Percentiles rank a stretch among this genome's conserved stretches.
Evolutionary conservation across 2,888 invertebrate genomes (phyloP).

Genomic region (Lasioglossum figueresi): DNA sequence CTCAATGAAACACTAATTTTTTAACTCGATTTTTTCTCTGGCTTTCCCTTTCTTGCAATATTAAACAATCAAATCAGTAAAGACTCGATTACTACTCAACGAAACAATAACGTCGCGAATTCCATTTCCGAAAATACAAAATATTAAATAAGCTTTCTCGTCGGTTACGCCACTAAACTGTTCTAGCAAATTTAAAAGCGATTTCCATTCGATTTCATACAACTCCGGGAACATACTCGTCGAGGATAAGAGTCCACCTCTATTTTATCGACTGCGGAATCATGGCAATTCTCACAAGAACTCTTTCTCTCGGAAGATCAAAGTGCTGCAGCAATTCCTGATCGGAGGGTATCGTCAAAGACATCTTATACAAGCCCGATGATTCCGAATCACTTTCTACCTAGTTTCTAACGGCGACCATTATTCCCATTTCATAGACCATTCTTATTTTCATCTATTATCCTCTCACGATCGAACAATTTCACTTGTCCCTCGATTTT

Average conservation of each 20-base stretch:
- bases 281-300: neutral
- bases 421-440: slow-evolving; percentile 28
- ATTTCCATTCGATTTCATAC: neutral
- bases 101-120: neutral
- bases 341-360: neutral
- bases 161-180: neutral
- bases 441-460: slow-evolving; percentile 55
- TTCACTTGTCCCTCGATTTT: slow-evolving; percentile 40
- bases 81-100: neutral
- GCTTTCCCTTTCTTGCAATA: neutral
- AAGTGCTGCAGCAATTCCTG: neutral
- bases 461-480: slow-evolving; percentile 51
- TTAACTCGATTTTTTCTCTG: neutral
- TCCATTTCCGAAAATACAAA: neutral
- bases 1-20: neutral
- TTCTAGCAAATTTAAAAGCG: neutral
- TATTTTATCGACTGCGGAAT: slow-evolving; percentile 3
- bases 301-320: neutral
- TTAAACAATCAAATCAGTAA: neutral
- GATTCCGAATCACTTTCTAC: slow-evolving; percentile 44
- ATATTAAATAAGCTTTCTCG: neutral
- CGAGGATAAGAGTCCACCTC: neutral
- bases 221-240: neutral
- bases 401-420: slow-evolving; percentile 18
- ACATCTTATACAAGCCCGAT: slow-evolving; percentile 19